A percentile compares a stretch with the other conserved stretches of the same genome.
phyloP scores from a whole-genome alignment of 2,888 invertebrate species.

The Penaeus monodon region DNA sequence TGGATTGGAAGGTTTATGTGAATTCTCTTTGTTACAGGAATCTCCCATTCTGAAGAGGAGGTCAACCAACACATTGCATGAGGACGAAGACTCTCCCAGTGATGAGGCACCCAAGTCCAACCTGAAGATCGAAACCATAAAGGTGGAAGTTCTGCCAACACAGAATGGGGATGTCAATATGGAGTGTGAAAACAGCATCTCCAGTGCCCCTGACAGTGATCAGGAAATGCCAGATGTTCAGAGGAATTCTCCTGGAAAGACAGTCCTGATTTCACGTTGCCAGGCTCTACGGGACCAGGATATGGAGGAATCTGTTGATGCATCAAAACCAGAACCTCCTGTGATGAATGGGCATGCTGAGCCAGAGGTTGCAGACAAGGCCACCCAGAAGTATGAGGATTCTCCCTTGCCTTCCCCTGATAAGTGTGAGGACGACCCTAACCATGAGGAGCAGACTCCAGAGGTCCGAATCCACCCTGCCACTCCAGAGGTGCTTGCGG shows the following conservation, averaged over 20 bases:
- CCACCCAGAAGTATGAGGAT: constrained; percentile 7
- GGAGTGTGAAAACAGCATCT: constrained; percentile 39
- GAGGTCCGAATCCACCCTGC: constrained; percentile 65
- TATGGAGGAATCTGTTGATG: not conserved
- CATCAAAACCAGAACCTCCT: not conserved
- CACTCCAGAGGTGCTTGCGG: constrained; percentile 62
- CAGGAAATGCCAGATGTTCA: constrained; percentile 37
- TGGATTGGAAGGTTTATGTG: not conserved
- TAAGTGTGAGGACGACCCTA: not conserved
- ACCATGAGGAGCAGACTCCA: constrained; percentile 44
- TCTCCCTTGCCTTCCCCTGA: constrained; percentile 42
- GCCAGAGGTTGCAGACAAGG: not conserved
- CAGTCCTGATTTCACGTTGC: constrained; percentile 51
- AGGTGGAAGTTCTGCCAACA: constrained; percentile 39
- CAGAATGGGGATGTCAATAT: constrained; percentile 33
- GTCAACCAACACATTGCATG: constrained; percentile 41
- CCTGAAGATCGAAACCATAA: constrained; percentile 28
- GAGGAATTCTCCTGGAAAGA: constrained; percentile 34
- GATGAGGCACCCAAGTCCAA: constrained; percentile 39
- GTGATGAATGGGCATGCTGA: constrained; percentile 10
- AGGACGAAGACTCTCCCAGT: constrained; percentile 35
- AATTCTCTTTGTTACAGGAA: constrained; percentile 38
- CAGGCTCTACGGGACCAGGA: constrained; percentile 41
- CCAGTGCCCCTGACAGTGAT: constrained; percentile 2
- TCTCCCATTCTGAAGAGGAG: constrained; percentile 57